phyloP scores from a whole-genome alignment of 2,797 vertebrate genomes.

The Poecilia wingei region DNA sequence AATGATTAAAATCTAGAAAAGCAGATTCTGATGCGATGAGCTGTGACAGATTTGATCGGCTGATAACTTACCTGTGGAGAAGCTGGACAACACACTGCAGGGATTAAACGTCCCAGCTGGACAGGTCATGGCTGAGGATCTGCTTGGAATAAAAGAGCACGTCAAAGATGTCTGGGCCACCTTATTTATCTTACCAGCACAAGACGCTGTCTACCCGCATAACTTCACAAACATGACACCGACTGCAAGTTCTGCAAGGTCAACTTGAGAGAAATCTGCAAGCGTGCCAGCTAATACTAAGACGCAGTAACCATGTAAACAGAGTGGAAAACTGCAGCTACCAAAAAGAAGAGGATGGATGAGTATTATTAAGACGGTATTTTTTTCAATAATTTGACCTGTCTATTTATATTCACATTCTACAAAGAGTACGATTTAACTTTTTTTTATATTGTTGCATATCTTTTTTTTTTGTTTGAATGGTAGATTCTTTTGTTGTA shows the following conservation, averaged over 20 bases:
- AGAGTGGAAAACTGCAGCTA: neutral
- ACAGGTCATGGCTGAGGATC: neutral
- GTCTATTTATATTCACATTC: neutral
- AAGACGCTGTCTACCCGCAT: neutral
- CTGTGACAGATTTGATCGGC: conserved; percentile 7
- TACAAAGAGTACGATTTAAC: neutral
- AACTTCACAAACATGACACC: conserved; percentile 5
- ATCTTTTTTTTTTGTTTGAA: neutral
- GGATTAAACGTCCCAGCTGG: conserved; percentile 13
- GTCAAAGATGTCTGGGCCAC: conserved; percentile 8
- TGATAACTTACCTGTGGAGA: neutral
- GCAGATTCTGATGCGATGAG: neutral
- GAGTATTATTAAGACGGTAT: neutral
- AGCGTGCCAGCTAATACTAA: neutral
- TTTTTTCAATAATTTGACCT: neutral
- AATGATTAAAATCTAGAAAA: conserved; percentile 1
- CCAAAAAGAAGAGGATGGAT: neutral
- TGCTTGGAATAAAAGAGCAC: conserved; percentile 10
- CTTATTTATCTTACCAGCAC: conserved; percentile 2
- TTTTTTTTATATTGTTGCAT: neutral
- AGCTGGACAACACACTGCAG: neutral
- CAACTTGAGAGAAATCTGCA: neutral
- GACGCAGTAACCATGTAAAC: neutral
- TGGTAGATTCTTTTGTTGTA: conserved; percentile 1
- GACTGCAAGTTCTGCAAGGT: conserved; percentile 2